These are phyloP conservation scores for Apostichopus parvimensis DNA, from an alignment of 35 echinoderm and acorn worm genomes.

Conservation along the genomic window DNA sequence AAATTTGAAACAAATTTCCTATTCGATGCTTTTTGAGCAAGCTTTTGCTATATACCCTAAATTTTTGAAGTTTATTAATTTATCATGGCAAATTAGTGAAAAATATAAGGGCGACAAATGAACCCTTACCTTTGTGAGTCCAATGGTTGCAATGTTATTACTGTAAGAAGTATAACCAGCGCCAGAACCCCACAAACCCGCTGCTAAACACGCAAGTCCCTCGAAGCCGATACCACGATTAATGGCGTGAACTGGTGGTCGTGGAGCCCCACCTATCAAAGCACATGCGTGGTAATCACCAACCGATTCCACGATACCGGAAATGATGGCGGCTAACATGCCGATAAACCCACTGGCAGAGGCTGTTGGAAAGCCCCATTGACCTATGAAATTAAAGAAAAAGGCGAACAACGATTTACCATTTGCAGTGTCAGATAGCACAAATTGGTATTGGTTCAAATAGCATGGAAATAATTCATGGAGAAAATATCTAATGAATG, in stretches of 20 bases:
- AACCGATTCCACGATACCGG: slow-evolving; percentile 84
- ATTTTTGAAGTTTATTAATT: no score
- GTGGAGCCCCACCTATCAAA: slow-evolving; percentile 69
- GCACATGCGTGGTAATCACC: slow-evolving; percentile 88
- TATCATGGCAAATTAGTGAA: no score
- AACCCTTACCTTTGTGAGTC: slow-evolving; percentile 79
- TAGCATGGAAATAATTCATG: no score
- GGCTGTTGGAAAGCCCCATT: slow-evolving; percentile 59
- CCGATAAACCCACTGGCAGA: slow-evolving; percentile 69
- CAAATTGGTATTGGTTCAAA: no score
- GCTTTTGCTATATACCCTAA: background rate
- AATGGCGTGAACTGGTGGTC: slow-evolving; percentile 77
- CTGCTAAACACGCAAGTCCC: slow-evolving; percentile 69
- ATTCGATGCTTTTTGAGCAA: no score
- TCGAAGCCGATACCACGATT: slow-evolving; percentile 88
- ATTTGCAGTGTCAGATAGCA: no score
- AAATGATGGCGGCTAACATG: slow-evolving; percentile 70
- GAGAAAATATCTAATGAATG: no score
- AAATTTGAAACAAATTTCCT: background rate
- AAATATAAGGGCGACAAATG: background rate
- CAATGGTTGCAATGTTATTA: slow-evolving; percentile 74
- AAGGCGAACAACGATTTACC: background rate
- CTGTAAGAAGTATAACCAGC: slow-evolving; percentile 81
- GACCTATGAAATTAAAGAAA: slow-evolving; percentile 46
- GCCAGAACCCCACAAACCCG: slow-evolving; percentile 70